Percentiles rank a stretch among this genome's conserved stretches.
Evolutionary conservation across 2,888 invertebrate species (phyloP).

Genomic region (Sinohyriopsis cumingii): DNA sequence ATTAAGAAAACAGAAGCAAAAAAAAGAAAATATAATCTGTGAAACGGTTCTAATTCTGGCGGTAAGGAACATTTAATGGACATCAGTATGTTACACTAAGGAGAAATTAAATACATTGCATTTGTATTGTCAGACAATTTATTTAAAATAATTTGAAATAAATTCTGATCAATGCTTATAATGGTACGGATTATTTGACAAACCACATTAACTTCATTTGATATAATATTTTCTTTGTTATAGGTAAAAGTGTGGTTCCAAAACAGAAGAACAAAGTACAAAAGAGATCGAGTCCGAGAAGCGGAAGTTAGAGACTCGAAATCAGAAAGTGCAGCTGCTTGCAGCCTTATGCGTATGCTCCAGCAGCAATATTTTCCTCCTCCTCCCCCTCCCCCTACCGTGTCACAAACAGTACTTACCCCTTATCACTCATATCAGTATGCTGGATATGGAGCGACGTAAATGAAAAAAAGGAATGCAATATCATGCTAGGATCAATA

Average conservation of each 20-base stretch:
- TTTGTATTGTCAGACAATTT: too few species aligned
- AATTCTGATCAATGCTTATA: too few species aligned
- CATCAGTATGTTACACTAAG: too few species aligned
- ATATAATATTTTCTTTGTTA: background rate
- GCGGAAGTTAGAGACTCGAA: conserved; percentile 52
- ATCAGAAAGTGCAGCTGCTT: conserved; percentile 58
- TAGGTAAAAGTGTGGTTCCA: conserved; percentile 71
- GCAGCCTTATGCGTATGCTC: conserved; percentile 56
- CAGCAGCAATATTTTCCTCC: conserved; percentile 33
- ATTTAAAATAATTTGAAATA: too few species aligned
- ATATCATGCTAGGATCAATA: too few species aligned
- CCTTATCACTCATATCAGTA: conserved; percentile 33
- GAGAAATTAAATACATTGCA: too few species aligned
- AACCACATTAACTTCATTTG: too few species aligned
- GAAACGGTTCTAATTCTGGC: too few species aligned
- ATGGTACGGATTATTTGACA: too few species aligned
- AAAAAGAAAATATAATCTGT: background rate
- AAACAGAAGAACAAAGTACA: conserved; percentile 66
- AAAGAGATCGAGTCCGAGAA: conserved; percentile 60
- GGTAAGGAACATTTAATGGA: too few species aligned
- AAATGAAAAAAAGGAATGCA: background rate
- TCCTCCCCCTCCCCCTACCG: conserved; percentile 22
- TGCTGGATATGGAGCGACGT: conserved; percentile 31
- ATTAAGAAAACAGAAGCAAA: too few species aligned
- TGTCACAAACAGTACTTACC: conserved; percentile 27